phyloP scores from a whole-genome alignment of 2,888 invertebrate genomes.

The Oconnorella tubifera region DNA sequence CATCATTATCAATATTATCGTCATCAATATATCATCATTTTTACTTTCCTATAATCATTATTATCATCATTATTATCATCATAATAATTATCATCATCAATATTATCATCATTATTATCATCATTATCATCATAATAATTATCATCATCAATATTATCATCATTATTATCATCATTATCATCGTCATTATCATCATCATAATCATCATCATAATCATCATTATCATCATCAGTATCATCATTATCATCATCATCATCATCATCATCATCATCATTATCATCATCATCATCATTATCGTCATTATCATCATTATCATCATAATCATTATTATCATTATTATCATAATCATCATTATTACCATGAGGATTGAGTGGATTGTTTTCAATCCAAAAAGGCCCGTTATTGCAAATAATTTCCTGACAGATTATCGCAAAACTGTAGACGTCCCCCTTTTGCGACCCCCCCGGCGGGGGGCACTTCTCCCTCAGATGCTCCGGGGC shows the following conservation, averaged over 20 bases:
- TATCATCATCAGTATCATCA: slow-evolving; percentile 1
- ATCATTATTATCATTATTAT: slow-evolving; percentile 10
- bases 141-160: slow-evolving; percentile 5
- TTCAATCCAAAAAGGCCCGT: slow-evolving; percentile 50
- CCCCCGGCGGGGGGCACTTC: slow-evolving; percentile 44
- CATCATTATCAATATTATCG: no score
- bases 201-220: slow-evolving; percentile 4
- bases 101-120: neutral
- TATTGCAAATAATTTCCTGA: slow-evolving; percentile 74
- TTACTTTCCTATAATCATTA: no score
- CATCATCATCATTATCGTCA: slow-evolving; percentile 1
- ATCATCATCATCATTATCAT: slow-evolving; percentile 8
- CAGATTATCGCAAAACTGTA: slow-evolving; percentile 87
- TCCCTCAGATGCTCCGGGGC: slow-evolving; percentile 76
- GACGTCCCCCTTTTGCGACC: slow-evolving; percentile 59
- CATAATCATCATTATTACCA: slow-evolving; percentile 35
- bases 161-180: neutral
- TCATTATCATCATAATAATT: neutral
- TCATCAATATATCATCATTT: no score
- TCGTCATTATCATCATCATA: slow-evolving; percentile 4
- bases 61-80: neutral
- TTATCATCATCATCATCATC: slow-evolving; percentile 4
- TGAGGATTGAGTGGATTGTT: slow-evolving; percentile 41
- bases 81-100: neutral
- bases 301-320: slow-evolving; percentile 4